phyloP scores from a whole-genome alignment of 2,113 vertebrate genomes.

The Spea bombifrons region DNA sequence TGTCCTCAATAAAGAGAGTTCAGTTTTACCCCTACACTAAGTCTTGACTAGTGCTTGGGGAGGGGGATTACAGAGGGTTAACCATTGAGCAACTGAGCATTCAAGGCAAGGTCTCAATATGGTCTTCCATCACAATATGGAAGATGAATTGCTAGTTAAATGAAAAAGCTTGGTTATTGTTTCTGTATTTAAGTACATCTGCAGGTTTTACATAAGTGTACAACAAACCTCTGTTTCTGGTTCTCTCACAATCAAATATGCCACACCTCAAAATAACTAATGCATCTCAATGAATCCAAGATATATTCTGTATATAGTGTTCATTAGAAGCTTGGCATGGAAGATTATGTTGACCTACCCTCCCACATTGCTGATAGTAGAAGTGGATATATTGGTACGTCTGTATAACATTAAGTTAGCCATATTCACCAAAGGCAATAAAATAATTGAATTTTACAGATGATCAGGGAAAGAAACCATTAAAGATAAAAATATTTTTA shows the following conservation, averaged over 20 bases:
- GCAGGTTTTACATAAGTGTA: not conserved
- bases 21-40: no score
- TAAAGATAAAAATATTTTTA: no score
- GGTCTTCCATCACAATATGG: no score
- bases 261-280: slow-evolving; percentile 2
- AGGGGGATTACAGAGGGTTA: no score
- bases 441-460: slow-evolving; percentile 46
- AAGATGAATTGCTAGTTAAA: slow-evolving; percentile 33
- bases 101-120: no score
- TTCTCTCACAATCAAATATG: not conserved
- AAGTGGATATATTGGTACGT: slow-evolving; percentile 18
- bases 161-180: slow-evolving; percentile 16
- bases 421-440: slow-evolving; percentile 41
- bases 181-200: not conserved
- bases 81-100: no score
- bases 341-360: slow-evolving; percentile 17
- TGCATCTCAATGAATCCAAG: slow-evolving; percentile 25
- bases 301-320: slow-evolving; percentile 10
- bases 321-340: slow-evolving; percentile 9
- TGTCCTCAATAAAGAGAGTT: no score
- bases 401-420: slow-evolving; percentile 29
- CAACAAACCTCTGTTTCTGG: not conserved
- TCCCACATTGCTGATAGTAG: slow-evolving; percentile 21
- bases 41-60: no score
- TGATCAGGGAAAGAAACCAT: no score